phyloP scores from a whole-genome alignment of 1,140 invertebrate species.

The Eueides isabella region DNA sequence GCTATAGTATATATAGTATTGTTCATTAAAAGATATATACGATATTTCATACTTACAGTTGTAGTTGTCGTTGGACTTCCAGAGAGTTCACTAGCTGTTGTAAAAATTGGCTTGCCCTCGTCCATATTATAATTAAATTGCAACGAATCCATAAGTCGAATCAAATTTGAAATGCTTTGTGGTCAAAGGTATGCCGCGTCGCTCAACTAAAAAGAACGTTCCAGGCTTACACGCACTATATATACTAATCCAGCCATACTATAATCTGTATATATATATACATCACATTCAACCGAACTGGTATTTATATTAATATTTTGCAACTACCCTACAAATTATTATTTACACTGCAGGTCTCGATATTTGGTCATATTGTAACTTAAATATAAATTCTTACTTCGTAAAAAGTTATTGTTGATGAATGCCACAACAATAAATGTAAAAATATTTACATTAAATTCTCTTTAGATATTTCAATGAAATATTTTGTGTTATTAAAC shows the following conservation, averaged over 20 bases:
- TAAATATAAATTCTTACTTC: no score
- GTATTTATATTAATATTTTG: neutral
- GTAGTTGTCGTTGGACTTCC: slow-evolving; percentile 46
- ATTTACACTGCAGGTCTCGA: neutral
- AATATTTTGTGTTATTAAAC: no score
- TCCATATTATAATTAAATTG: slow-evolving; percentile 55
- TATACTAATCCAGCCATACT: slow-evolving; percentile 27
- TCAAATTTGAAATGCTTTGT: slow-evolving; percentile 8
- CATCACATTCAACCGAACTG: neutral
- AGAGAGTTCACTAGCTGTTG: slow-evolving; percentile 57
- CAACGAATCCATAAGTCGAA: slow-evolving; percentile 38
- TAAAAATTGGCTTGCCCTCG: slow-evolving; percentile 57
- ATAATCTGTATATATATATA: slow-evolving; percentile 26
- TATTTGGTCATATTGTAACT: neutral
- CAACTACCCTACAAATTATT: slow-evolving; percentile 5
- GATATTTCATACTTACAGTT: slow-evolving; percentile 50
- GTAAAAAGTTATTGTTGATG: no score
- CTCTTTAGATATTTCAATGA: no score
- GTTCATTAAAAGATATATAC: no score
- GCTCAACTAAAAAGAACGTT: slow-evolving; percentile 37
- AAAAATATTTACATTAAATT: no score
- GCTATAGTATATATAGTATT: no score
- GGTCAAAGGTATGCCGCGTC: slow-evolving; percentile 1
- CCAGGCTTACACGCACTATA: slow-evolving; percentile 32
- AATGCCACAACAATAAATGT: no score